Evolutionary conservation across 2,113 vertebrate species (phyloP), one percentile per base, ranked within the genome.

Genomic region (Equus przewalskii): DNA sequence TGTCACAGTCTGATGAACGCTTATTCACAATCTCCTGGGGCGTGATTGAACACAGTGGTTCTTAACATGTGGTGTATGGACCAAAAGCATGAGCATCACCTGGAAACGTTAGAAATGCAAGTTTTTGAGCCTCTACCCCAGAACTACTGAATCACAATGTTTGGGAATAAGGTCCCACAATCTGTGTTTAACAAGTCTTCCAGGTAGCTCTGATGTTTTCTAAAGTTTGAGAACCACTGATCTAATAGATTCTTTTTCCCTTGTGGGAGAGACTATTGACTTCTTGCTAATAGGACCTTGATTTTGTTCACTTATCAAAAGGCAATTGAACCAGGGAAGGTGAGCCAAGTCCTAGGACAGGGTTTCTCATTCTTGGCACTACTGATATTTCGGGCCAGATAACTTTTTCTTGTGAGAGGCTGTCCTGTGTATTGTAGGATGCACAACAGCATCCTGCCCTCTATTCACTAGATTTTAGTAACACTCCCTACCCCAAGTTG

Each of bases 401-500:
- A n/a, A 44, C n/a, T n/a, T 58, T 79, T 41, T 75, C 36, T 24
- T 67, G 15, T 5, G 51, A 9, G 8, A 1, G 10, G 3, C 3
- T 46, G 16, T 36, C 22, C 36, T 28, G 1, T 56, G 4, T 22
- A 51, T 3, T 83, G 30, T n/a, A 70, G 33, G 16, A 65, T 58
- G 9, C 7, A 67, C 9, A 6, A 19, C 9, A 82, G 6, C 30
- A 44, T 58, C 19, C 1, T 81, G 14, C 5, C 21, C 44, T 58
- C 7, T 75, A 4, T 4, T 64, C 15, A 26, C 1, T 69, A 69
- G 36, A 19, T 58, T 46, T 41, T 54, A 30, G 5, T 54, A 80
- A 26, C 33, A 62, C 0, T 3, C 10, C 0, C 4, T 1, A 1
- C 30, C 9, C 26, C 4, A 67, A 33, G 22, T 24, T 22, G 16